Conservation (phyloP, 2,797 vertebrate genomes). For the Apodemus agrarius region DNA sequence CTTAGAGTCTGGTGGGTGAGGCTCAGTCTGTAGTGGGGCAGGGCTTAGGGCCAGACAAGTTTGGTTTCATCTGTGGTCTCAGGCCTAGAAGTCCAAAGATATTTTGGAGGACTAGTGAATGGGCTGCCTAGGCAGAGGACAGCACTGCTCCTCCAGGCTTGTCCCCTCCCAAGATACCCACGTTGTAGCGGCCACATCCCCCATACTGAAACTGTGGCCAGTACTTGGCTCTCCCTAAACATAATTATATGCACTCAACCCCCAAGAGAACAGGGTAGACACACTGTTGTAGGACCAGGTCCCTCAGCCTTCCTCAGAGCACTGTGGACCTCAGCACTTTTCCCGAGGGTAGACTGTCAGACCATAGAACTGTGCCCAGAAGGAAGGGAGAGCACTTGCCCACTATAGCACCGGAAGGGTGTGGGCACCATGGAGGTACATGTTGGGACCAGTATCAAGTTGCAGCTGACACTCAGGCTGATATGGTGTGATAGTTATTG, state of each 20-base stretch:
- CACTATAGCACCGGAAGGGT: background rate
- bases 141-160: too few species aligned
- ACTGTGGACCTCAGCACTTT: background rate
- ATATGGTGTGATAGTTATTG: background rate
- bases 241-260: background rate
- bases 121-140: background rate
- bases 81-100: background rate
- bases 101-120: background rate
- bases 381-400: background rate
- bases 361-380: background rate
- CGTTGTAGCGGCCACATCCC: background rate
- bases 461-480: background rate
- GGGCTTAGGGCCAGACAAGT: background rate
- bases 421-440: background rate
- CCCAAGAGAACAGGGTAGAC: background rate
- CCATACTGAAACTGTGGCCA: background rate
- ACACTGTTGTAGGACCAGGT: background rate
- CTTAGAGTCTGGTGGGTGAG: background rate
- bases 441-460: background rate
- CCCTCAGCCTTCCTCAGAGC: background rate
- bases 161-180: background rate
- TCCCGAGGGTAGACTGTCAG: background rate
- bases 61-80: background rate
- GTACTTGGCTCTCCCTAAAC: background rate
- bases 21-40: background rate